phyloP scores from a whole-genome alignment of 2,888 invertebrate species.

The Anagyrus pseudococci region DNA sequence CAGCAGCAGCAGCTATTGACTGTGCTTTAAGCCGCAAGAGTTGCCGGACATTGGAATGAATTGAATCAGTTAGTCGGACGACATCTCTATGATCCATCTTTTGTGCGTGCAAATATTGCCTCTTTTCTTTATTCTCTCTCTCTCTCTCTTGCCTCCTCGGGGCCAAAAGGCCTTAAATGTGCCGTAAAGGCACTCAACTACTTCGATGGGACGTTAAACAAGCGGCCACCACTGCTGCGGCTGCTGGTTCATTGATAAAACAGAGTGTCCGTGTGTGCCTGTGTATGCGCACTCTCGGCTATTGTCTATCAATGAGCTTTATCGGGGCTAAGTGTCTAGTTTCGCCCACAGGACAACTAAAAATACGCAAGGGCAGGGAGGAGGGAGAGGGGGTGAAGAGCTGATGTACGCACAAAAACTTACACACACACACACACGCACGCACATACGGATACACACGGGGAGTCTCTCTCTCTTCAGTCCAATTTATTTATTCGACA shows the following conservation, averaged over 20 bases:
- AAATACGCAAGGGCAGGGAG: too few relatives aligned
- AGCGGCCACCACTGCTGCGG: too few relatives aligned
- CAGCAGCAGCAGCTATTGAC: too few relatives aligned
- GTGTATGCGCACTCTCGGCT: too few relatives aligned
- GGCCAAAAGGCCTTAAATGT: conserved; percentile 47
- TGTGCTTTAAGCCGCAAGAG: conserved; percentile 45
- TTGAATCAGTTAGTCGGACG: conserved; percentile 60
- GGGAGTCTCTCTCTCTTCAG: not conserved
- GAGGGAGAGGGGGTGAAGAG: too few relatives aligned
- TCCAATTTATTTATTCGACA: conserved; percentile 31
- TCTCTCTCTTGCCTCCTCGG: too few relatives aligned
- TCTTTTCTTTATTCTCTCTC: conserved; percentile 53
- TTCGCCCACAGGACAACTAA: conserved; percentile 49
- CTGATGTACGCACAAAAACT: conserved; percentile 23
- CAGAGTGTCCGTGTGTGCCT: too few relatives aligned
- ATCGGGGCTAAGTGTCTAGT: conserved; percentile 58
- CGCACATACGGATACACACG: conserved; percentile 7
- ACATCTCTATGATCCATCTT: conserved; percentile 59
- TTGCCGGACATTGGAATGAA: conserved; percentile 58
- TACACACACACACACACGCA: too few relatives aligned
- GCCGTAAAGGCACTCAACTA: conserved; percentile 53
- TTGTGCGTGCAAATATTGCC: conserved; percentile 60
- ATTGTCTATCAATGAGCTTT: conserved; percentile 55
- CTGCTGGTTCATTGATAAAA: too few relatives aligned
- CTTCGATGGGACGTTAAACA: conserved; percentile 50